Evolutionary conservation across 2,888 invertebrate species (phyloP), one percentile per base, ranked within the genome.

Genomic region (Argyra leucocephala): DNA sequence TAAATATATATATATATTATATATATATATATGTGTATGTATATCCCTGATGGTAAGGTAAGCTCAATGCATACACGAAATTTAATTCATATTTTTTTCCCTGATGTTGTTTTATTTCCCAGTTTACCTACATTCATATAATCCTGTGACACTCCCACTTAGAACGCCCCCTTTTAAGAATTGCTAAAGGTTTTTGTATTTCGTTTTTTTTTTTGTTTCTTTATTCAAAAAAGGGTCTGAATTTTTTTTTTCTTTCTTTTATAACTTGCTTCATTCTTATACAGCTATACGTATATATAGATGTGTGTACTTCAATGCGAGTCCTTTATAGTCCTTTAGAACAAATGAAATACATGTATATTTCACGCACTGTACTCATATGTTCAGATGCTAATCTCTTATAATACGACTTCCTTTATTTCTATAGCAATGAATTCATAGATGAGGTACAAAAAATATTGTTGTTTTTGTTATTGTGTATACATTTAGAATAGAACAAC

Each of bases 141-240:
- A 66, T 66, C 67, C 67, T 62, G 61, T 57, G 67, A 66, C 67
- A 68, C 67, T 57, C 67, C 67, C 66, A 68, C 67, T 62, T 65
- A 57, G 57, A 57, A 66, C 67, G 67, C 67, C 67, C 57, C 15
- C 15, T 37, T 48, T 48, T 5, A 48, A 48, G 15, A 37, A 37
- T 37, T 37, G 12, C 3, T 3, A 37, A 48, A n/a, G 18, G 2
- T 31, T 31, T 26, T 26, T 26, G 26, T 26, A 6, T 31, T 31
- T 31, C 12, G 48, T 48, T 48, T 48, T 18, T 12, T 15, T 48
- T 15, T 48, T 48, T 48, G 48, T 48, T 2, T 31, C 10, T 48
- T 12, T 48, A 48, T 3, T 31, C 7, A 48, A 12, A 18, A 48
- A 48, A 48, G 15, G 12, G 48, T 15, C 48, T 18, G 48, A 18